Base-by-base conservation (phyloP, 2,797 vertebrate genomes). In the Crypturellus tataupa region DNA sequence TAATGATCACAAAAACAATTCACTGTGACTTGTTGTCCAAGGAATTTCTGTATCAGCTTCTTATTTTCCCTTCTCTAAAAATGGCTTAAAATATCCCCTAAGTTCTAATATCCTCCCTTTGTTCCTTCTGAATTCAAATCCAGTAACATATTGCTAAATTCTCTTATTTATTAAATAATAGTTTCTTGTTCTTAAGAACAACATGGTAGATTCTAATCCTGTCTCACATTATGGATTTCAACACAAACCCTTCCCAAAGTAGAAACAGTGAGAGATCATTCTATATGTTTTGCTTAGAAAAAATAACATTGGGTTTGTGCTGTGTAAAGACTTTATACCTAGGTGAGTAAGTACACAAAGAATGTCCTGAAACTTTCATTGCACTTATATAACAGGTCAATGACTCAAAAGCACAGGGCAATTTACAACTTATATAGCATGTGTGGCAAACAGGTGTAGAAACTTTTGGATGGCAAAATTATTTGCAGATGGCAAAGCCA, bases 341-440 rank as follows among this genome's bases (percentile, higher is more conserved):
- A 31, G 9, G 19, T 59, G 59, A 78, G 16, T 68, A 49, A n/a
- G 4, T 25, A 17, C 12, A 10, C 10, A 49, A 90, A 83, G 49
- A 87, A 80, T 58, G 49, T 85, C 69, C 72, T 80, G 40, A 42
- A 75, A 85, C 73, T 94, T 42, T 80, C 80, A 71, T 51, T 55
- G n/a, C 27, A 46, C 15, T 42, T 87, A 71, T 59, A 24, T 39
- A 90, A 75, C 31, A 80, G 40, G 31, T 39, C 23, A 78, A 80
- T 15, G 21, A 19, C 25, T 77, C 90, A 55, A 83, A 91, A 92
- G 44, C 6, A 47, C 13, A 83, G 31, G 58, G 8, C 55, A 69
- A 55, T 91, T 91, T 83, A 62, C 23, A 80, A 39, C 19, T 83
- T 87, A 24, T 19, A 21, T 58, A 73, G 40, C 63, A 67, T 0